Evolutionary conservation across 2,113 vertebrate species (phyloP).

Genomic region (Malurus elegans): DNA sequence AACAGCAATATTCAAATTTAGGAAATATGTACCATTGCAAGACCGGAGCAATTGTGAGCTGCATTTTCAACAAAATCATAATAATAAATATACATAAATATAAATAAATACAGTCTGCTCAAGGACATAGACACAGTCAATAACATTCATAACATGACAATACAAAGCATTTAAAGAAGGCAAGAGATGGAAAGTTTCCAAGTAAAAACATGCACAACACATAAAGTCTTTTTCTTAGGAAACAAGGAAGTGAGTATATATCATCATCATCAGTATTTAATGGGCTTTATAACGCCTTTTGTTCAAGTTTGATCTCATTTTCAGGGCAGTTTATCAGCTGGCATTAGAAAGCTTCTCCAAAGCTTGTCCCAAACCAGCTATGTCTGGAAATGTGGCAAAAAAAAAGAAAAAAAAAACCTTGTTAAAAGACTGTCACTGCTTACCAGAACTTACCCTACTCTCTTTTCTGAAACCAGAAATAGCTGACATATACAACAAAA

Average conservation of each 20-base stretch:
- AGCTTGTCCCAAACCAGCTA: neutral
- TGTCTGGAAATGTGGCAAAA: neutral
- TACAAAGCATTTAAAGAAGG: neutral
- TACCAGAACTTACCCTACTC: neutral
- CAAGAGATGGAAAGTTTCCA: neutral
- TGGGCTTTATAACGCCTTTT: neutral
- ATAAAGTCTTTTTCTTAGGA: neutral
- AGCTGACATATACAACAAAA: neutral
- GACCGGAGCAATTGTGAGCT: neutral
- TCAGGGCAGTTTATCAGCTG: neutral
- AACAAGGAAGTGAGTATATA: neutral
- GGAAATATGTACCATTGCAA: neutral
- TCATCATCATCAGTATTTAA: neutral
- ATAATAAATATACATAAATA: too few relatives aligned
- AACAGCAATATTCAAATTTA: neutral
- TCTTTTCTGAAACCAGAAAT: neutral
- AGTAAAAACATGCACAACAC: neutral
- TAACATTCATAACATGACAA: neutral
- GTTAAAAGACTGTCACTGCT: neutral
- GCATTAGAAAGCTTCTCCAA: neutral
- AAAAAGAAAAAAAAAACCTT: neutral
- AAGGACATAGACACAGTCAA: neutral
- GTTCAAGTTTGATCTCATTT: neutral
- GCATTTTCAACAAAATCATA: neutral
- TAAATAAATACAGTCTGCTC: neutral